Base-by-base conservation (phyloP, 2,888 invertebrate genomes). In the Synergus gifuensis region DNA sequence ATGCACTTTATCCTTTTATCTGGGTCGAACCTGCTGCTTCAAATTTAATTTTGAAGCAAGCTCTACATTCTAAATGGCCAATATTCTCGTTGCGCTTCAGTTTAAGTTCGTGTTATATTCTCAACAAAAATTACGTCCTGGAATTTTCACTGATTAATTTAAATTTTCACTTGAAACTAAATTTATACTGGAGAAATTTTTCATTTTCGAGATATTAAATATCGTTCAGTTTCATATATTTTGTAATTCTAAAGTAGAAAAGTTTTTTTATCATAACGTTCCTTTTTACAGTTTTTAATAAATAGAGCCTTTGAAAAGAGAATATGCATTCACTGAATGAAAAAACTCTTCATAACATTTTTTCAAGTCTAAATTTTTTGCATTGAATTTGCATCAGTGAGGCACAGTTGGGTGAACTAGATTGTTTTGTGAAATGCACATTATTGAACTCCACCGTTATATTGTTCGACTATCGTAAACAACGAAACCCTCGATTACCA, bases 1-100 rank as follows among this genome's bases (percentile, higher is more conserved):
- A 9, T 69, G 22, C 4, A 12, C 42, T 36, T 44, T 66, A 18
- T 44, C 4, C 16, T 66, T 42, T 64, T 64, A 66, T 66, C 12
- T 66, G 7, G 42, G 64, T 66, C 64, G 14, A 63, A 63, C 36
- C 64, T 28, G 36, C 42, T 66, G 42, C 64, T 66, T 66, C n/a
- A 66, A 66, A 42, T 42, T 66, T 42, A 8, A 66, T 42, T 66
- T 66, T 66, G 0, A 42, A 42, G 11, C 18, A n/a, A 42, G 66
- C 42, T 66, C 42, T 18, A 11, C n/a, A 40, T 42, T 28, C 9
- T 40, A 66, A 66, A 42, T 66, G 42, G 64, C 40, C 64, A 66
- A 66, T 64, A 64, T 64, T 36, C 40, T 40, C 11, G 64, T 40
- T 64, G 7, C 40, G n/a, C 54, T 54, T 54, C 54, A n/a, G n/a